Conservation (phyloP, 2,113 vertebrate genomes). For the Rhombomys opimus region DNA sequence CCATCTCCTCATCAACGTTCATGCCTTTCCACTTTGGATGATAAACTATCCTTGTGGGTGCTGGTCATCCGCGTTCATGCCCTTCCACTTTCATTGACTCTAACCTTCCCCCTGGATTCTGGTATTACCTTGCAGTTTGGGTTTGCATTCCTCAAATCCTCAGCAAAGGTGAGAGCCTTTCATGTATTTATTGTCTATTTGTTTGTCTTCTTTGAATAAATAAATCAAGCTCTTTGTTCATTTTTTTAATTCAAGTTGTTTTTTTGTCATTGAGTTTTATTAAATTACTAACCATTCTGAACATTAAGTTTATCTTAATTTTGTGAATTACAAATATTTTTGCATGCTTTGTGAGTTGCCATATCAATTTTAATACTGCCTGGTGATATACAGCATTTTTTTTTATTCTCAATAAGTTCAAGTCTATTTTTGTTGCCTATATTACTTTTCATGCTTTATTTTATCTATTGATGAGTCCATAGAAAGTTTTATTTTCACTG, state of each 20-base stretch:
- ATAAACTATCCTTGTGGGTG: not conserved
- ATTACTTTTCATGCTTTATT: not conserved
- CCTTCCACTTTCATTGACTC: not conserved
- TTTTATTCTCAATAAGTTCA: not conserved
- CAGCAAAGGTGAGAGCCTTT: not conserved
- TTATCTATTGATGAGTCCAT: not conserved
- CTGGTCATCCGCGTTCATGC: not conserved
- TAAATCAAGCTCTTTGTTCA: not conserved
- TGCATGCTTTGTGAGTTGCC: not conserved
- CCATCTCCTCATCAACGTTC: not conserved
- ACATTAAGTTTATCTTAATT: not conserved
- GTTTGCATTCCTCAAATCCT: not conserved
- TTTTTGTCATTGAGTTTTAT: not conserved
- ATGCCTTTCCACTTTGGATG: not conserved
- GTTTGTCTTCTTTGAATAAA: not conserved
- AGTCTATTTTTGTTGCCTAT: not conserved
- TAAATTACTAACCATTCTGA: not conserved
- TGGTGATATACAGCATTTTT: not conserved
- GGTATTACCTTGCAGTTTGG: not conserved
- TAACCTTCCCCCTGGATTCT: not conserved
- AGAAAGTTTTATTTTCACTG: not conserved
- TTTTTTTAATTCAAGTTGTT: not conserved
- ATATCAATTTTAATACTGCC: not conserved
- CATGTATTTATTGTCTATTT: not conserved
- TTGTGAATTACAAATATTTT: not conserved